A percentile compares a stretch with the other conserved stretches of the same genome.
Evolutionary conservation across 2,797 vertebrate species (phyloP).

Genomic region (Acipenser transmontanus): DNA sequence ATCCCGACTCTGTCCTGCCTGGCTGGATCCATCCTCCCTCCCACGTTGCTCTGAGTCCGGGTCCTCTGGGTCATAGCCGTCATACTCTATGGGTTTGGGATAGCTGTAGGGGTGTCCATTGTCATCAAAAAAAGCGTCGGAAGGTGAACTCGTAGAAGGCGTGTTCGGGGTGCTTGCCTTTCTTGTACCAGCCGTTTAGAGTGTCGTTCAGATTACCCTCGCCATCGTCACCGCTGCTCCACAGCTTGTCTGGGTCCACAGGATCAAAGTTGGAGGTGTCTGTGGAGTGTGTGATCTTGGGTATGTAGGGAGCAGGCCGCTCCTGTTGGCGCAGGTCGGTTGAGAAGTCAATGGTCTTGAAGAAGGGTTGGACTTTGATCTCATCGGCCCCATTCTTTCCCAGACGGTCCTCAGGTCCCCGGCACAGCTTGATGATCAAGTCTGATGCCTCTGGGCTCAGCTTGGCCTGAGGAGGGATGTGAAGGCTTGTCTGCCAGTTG

Average conservation of each 20-base stretch:
- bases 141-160: slow-evolving; percentile 89
- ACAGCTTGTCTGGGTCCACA: slow-evolving; percentile 90
- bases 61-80: slow-evolving; percentile 61
- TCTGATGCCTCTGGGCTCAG: slow-evolving; percentile 87
- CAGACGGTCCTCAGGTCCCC: slow-evolving; percentile 86
- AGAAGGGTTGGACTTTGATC: slow-evolving; percentile 93
- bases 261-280: slow-evolving; percentile 98
- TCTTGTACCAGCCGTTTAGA: slow-evolving; percentile 86
- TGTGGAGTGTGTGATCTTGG: slow-evolving; percentile 89
- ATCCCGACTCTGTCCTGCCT: slow-evolving; percentile 61
- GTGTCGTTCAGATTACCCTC: slow-evolving; percentile 84
- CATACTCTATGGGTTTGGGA: slow-evolving; percentile 89
- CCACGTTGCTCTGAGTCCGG: slow-evolving; percentile 48
- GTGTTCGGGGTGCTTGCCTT: slow-evolving; percentile 88
- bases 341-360: slow-evolving; percentile 85
- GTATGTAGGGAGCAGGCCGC: slow-evolving; percentile 81
- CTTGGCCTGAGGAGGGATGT: slow-evolving; percentile 83
- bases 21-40: slow-evolving; percentile 54
- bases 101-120: slow-evolving; percentile 92
- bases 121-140: slow-evolving; percentile 85
- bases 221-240: slow-evolving; percentile 78
- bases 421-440: slow-evolving; percentile 86
- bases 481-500: slow-evolving; percentile 88
- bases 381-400: slow-evolving; percentile 88
- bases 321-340: slow-evolving; percentile 81